Evolutionary conservation across 2,113 vertebrate genomes (phyloP).

Genomic region (Lycocorax pyrrhopterus): DNA sequence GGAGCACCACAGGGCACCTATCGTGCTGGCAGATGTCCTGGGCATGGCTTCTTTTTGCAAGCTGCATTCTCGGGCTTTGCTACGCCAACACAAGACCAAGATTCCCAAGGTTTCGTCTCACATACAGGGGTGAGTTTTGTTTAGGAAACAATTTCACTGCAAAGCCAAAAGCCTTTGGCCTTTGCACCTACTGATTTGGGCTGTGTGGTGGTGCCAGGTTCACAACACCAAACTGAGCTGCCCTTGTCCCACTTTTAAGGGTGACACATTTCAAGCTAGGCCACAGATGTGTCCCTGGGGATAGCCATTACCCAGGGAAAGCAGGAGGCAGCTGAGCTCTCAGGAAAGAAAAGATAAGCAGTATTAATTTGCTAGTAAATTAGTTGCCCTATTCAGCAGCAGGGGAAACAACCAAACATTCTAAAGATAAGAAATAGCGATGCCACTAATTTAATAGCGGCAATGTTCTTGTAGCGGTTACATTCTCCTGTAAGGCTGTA

Average conservation of each 20-base stretch:
- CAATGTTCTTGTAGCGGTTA: neutral
- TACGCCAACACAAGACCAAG: neutral
- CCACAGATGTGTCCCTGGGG: neutral
- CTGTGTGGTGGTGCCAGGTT: neutral
- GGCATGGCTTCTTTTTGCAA: neutral
- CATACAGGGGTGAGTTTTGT: neutral
- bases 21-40: rapidly evolving
- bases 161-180: neutral
- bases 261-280: neutral
- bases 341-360: neutral
- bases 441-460: slow-evolving; percentile 9
- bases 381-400: neutral
- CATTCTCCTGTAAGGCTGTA: neutral
- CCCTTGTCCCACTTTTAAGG: neutral
- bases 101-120: neutral
- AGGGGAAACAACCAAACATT: neutral
- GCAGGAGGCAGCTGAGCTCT: neutral
- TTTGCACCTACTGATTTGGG: neutral
- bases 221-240: neutral
- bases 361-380: neutral
- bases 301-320: neutral
- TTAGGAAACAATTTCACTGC: neutral
- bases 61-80: neutral
- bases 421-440: neutral
- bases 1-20: neutral